Percentiles rank a stretch among this genome's conserved stretches.
These are phyloP conservation scores for Idaea biselata DNA, from an alignment of 2,888 invertebrate species.

Conservation along the genomic window DNA sequence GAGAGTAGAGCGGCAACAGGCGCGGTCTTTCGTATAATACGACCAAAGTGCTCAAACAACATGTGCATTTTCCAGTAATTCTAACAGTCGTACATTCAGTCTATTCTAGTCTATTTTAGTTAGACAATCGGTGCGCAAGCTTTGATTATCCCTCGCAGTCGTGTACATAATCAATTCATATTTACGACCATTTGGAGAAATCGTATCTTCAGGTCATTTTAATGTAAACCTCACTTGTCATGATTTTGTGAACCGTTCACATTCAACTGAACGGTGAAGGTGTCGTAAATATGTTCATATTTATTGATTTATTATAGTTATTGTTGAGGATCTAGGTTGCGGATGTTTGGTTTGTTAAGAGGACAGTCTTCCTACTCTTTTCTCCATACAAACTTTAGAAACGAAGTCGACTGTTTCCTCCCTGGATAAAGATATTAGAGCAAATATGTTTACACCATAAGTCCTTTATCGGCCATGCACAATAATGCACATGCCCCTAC, in stretches of 20 bases:
- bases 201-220: conserved; percentile 10
- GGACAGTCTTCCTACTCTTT: too few relatives aligned
- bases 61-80: background rate
- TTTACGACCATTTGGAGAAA: background rate
- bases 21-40: background rate
- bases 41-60: background rate
- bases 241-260: background rate
- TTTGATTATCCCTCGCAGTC: background rate
- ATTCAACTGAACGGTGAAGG: background rate
- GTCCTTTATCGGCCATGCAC: too few relatives aligned
- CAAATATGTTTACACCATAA: too few relatives aligned
- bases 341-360: background rate
- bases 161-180: background rate
- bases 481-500: too few relatives aligned
- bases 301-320: background rate
- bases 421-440: too few relatives aligned
- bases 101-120: background rate
- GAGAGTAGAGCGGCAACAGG: too few relatives aligned
- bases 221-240: background rate
- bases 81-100: background rate
- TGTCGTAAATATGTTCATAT: background rate
- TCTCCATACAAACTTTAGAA: too few relatives aligned
- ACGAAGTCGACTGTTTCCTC: too few relatives aligned
- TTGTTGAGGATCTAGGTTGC: background rate
- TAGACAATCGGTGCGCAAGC: background rate